Conservation (phyloP, 2,113 vertebrate species). For the Menura novaehollandiae region DNA sequence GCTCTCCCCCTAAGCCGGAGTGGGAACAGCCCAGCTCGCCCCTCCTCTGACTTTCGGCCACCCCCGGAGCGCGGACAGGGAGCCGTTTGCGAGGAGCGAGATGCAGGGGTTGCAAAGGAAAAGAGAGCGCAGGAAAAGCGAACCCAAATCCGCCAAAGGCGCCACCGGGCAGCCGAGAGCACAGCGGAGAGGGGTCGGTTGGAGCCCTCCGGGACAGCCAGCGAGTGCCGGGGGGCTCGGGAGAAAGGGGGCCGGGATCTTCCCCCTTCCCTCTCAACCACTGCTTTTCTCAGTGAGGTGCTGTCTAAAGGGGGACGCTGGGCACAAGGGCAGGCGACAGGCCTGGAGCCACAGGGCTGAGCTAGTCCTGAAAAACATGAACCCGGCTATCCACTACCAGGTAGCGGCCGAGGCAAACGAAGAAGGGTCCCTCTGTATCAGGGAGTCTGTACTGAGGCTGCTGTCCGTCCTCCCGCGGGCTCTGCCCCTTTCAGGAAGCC, state of each 20-base stretch:
- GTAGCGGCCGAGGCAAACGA: background rate
- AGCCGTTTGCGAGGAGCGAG: background rate
- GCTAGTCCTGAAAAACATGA: background rate
- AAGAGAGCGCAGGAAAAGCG: background rate
- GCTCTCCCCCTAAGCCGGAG: background rate
- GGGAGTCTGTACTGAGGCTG: background rate
- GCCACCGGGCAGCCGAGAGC: background rate
- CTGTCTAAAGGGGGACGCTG: rapidly evolving
- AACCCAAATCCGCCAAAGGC: background rate
- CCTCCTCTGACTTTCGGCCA: background rate
- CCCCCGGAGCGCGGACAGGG: background rate
- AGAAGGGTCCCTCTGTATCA: background rate
- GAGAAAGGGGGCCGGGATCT: rapidly evolving
- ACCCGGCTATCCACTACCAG: background rate
- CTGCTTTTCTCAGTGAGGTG: background rate
- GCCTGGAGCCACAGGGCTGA: background rate
- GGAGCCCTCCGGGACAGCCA: background rate
- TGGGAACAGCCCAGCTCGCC: background rate
- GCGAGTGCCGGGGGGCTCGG: rapidly evolving
- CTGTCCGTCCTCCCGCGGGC: background rate
- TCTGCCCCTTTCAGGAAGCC: background rate
- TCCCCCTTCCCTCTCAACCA: background rate
- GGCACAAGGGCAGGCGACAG: background rate
- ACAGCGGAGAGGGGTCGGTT: background rate
- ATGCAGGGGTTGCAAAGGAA: background rate